A percentile compares a stretch with the other conserved stretches of the same genome.
Conservation (phyloP, 2,888 invertebrate genomes). For the Alloplasta piceator region DNA sequence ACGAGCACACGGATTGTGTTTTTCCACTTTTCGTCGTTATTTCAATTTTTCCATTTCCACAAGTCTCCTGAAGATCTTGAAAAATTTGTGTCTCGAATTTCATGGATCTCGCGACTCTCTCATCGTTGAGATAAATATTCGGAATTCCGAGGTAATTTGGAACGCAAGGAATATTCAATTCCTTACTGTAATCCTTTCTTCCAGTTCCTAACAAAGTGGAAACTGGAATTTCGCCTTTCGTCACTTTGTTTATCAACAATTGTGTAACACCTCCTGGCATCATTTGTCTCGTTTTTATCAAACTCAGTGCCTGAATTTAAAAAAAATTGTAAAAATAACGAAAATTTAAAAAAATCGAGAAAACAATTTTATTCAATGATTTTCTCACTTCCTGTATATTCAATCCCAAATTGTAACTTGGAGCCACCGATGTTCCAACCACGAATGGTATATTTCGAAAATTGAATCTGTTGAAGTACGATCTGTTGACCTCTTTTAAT, state of each 20-base stretch:
- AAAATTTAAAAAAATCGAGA: slow-evolving; percentile 4
- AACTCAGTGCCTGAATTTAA: slow-evolving; percentile 74
- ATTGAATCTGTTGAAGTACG: slow-evolving; percentile 84
- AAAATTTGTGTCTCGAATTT: slow-evolving; percentile 34
- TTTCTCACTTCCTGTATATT: slow-evolving; percentile 86
- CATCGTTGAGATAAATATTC: slow-evolving; percentile 26
- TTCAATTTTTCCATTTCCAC: slow-evolving; percentile 27
- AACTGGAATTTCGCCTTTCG: slow-evolving; percentile 74
- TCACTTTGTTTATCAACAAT: slow-evolving; percentile 77
- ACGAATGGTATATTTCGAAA: slow-evolving; percentile 87
- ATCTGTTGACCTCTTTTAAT: slow-evolving; percentile 86
- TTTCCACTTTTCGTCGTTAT: slow-evolving; percentile 41
- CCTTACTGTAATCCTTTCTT: slow-evolving; percentile 37
- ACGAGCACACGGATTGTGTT: slow-evolving; percentile 37
- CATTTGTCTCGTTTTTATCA: slow-evolving; percentile 78
- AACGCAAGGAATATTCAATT: slow-evolving; percentile 18
- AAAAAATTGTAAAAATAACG: slow-evolving; percentile 4
- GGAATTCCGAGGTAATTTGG: slow-evolving; percentile 25
- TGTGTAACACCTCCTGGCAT: slow-evolving; percentile 71
- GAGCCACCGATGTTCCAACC: slow-evolving; percentile 86
- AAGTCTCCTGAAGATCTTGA: slow-evolving; percentile 29
- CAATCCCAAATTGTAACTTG: slow-evolving; percentile 87
- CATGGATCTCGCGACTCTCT: slow-evolving; percentile 22
- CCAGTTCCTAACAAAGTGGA: slow-evolving; percentile 71
- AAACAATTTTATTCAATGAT: not conserved